Evolutionary conservation across 2,113 vertebrate genomes (phyloP).

Genomic region (Perca fluviatilis): DNA sequence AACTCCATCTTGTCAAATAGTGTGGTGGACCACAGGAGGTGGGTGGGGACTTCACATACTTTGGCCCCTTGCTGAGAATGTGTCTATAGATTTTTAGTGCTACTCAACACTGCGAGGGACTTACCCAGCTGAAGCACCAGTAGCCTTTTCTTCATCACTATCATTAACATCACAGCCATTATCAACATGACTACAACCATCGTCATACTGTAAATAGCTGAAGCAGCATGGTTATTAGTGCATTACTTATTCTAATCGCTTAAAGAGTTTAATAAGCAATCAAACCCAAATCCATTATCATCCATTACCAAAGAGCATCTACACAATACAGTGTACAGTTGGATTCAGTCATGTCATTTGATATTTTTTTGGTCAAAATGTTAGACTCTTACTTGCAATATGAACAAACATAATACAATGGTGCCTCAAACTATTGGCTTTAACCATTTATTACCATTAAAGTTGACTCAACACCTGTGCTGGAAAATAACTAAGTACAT

Average conservation of each 20-base stretch:
- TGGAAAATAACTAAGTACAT: neutral
- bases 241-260: neutral
- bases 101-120: conserved; percentile 47
- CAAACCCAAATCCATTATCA: neutral
- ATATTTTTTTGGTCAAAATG: neutral
- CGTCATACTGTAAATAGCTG: neutral
- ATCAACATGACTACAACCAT: conserved; percentile 11
- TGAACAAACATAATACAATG: neutral
- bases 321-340: neutral
- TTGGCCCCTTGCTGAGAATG: conserved; percentile 42
- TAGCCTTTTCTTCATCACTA: conserved; percentile 21
- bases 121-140: conserved; percentile 56
- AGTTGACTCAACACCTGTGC: neutral
- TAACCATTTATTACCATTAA: neutral
- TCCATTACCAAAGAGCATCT: neutral
- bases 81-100: conserved; percentile 25
- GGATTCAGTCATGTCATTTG: neutral
- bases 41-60: conserved; percentile 71
- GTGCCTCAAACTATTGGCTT: neutral
- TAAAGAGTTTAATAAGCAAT: neutral
- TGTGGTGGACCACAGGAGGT: conserved; percentile 73
- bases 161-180: neutral
- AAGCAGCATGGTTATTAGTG: neutral
- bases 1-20: conserved; percentile 35
- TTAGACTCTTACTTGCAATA: neutral